Base-by-base conservation (phyloP, 2,113 vertebrate genomes). In the Corythornis madagascariensis region DNA sequence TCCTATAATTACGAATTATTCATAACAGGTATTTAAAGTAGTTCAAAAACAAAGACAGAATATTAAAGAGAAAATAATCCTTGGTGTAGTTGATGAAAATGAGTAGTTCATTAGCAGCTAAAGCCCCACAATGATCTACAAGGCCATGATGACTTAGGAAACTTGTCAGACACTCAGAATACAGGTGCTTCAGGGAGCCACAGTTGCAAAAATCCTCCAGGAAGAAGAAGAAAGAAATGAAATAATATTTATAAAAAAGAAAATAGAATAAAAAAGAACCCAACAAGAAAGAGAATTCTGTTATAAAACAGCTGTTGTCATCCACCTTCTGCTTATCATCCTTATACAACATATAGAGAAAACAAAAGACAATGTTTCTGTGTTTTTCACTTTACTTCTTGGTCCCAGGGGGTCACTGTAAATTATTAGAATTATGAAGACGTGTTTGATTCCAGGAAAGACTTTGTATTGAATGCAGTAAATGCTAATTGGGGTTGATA, bases 391-490 rank as follows among this genome's bases (percentile, higher is more conserved):
- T 75, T 92, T 10, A 20, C 14, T 90, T 89, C 71, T 88, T 26
- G 35, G n/a, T 70, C 61, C 48, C 80, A 86, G 69, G 48, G 45
- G 73, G 12, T 22, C 50, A 80, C 31, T 25, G 28, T 71, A 20
- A 87, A 89, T 85, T 77, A 87, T 48, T 60, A 74, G 73, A 90
- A 89, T 74, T 42, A 31, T 59, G 33, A 59, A 79, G 20, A 20
- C 43, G 66, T 71, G 6, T 80, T 89, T 85, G 38, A 77, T 87
- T 92, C 52, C 84, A 91, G 60, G 55, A 57, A 92, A 60, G 43
- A 25, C 33, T 95, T 91, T 80, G 71, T 87, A 59, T 78, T 87
- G 56, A 91, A 91, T 79, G 26, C 61, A 72, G 42, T 57, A 86
- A 86, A 84, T 26, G 13, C 4, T 90, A 93, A 86, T 70, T 86